phyloP scores from a whole-genome alignment of 2,113 vertebrate genomes.

The Chascanopsetta lugubris region DNA sequence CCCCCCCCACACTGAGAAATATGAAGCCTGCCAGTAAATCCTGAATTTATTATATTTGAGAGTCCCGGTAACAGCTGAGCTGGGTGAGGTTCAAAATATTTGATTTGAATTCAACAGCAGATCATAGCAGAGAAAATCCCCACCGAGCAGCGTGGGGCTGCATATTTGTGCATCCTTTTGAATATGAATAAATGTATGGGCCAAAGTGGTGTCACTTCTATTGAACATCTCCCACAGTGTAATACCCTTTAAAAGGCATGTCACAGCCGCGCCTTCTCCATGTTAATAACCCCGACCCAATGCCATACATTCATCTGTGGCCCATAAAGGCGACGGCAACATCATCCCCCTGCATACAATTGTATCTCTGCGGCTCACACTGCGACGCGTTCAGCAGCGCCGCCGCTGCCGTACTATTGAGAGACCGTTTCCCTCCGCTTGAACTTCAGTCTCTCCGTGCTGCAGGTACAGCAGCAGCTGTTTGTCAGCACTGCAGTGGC shows the following conservation, averaged over 20 bases:
- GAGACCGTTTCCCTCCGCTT: conserved; percentile 4
- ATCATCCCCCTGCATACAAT: not conserved
- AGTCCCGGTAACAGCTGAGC: conserved; percentile 73
- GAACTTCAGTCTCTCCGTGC: not conserved
- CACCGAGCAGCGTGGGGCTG: conserved; percentile 57
- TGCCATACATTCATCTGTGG: not conserved
- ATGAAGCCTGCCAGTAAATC: conserved; percentile 76
- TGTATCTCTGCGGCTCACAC: not conserved
- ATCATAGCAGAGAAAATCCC: conserved; percentile 73
- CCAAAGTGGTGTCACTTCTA: conserved; percentile 42
- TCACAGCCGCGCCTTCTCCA: conserved; percentile 4
- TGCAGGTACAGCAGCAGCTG: conserved; percentile 51
- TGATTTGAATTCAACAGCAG: conserved; percentile 77
- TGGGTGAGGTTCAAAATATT: conserved; percentile 75
- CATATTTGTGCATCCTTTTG: conserved; percentile 41
- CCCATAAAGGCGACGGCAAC: not conserved
- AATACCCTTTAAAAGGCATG: conserved; percentile 41
- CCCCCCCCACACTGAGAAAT: conserved; percentile 77
- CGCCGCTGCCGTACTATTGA: not conserved
- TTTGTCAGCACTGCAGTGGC: conserved; percentile 33
- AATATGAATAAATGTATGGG: conserved; percentile 68
- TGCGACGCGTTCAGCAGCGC: not conserved
- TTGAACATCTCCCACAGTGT: conserved; percentile 29
- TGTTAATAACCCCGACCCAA: not conserved
- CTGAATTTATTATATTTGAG: conserved; percentile 81